A percentile compares a stretch with the other conserved stretches of the same genome.
These are phyloP conservation scores for Loripinus fragilis DNA, from an alignment of 2,888 invertebrate genomes.

Conservation along the genomic window DNA sequence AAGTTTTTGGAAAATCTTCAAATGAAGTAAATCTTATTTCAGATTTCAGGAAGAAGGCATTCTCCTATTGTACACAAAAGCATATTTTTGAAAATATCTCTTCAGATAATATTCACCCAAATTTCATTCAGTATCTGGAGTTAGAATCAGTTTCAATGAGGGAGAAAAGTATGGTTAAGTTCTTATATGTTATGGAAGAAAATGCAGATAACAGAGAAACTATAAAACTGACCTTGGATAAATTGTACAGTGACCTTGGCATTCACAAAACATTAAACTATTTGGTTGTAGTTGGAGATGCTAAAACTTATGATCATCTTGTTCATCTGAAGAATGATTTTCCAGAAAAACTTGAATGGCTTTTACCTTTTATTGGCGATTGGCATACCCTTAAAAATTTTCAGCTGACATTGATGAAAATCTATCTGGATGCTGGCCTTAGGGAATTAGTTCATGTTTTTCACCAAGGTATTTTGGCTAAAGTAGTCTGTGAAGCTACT, in stretches of 20 bases:
- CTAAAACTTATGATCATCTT: no score
- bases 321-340: slow-evolving; percentile 5
- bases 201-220: no score
- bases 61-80: not conserved
- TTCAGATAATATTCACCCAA: not conserved
- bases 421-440: not conserved
- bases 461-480: no score
- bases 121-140: not conserved
- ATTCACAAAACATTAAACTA: not conserved
- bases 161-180: no score
- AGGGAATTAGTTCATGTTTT: not conserved
- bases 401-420: not conserved
- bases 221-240: not conserved
- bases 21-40: not conserved
- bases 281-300: no score
- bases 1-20: not conserved
- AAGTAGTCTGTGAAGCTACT: not conserved
- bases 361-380: slow-evolving; percentile 3
- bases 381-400: slow-evolving; percentile 2
- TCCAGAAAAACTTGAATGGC: not conserved
- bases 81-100: not conserved
- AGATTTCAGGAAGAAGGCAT: not conserved
- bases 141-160: not conserved
- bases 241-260: not conserved
- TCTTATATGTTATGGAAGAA: no score